phyloP scores from a whole-genome alignment of 2,797 vertebrate species.

The Vultur gryphus region DNA sequence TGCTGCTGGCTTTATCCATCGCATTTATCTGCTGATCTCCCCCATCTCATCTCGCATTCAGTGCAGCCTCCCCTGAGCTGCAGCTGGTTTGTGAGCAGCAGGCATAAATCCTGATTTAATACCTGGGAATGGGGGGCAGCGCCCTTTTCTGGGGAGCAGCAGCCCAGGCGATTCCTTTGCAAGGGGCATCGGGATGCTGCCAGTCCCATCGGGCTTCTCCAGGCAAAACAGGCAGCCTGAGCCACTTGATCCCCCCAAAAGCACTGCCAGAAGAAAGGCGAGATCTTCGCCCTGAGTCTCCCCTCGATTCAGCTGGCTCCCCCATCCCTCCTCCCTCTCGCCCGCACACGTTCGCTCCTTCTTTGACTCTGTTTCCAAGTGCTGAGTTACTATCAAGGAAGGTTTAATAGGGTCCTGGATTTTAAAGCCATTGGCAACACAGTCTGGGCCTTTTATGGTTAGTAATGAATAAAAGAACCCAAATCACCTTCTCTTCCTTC shows the following conservation, averaged over 20 bases:
- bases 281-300: slow-evolving; percentile 10
- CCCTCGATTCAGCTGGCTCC: slow-evolving; percentile 28
- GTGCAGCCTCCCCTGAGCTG: slow-evolving; percentile 7
- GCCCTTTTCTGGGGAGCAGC: not conserved
- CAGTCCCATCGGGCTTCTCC: not conserved
- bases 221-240: slow-evolving; percentile 49
- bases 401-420: slow-evolving; percentile 71
- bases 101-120: slow-evolving; percentile 44
- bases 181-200: not conserved
- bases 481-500: slow-evolving; percentile 52
- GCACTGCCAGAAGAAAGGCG: slow-evolving; percentile 7
- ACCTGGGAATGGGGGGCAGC: not conserved
- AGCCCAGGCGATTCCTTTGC: not conserved
- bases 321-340: not conserved
- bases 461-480: slow-evolving; percentile 70
- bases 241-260: slow-evolving; percentile 41
- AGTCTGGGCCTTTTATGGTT: slow-evolving; percentile 64
- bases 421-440: slow-evolving; percentile 68
- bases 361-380: slow-evolving; percentile 53
- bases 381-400: slow-evolving; percentile 66
- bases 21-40: slow-evolving; percentile 59
- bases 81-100: slow-evolving; percentile 14
- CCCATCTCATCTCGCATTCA: slow-evolving; percentile 59
- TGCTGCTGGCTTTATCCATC: slow-evolving; percentile 49
- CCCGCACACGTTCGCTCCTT: not conserved